These are phyloP conservation scores for Oryzias melastigma DNA, from an alignment of 2,113 vertebrate genomes.

Conservation along the genomic window DNA sequence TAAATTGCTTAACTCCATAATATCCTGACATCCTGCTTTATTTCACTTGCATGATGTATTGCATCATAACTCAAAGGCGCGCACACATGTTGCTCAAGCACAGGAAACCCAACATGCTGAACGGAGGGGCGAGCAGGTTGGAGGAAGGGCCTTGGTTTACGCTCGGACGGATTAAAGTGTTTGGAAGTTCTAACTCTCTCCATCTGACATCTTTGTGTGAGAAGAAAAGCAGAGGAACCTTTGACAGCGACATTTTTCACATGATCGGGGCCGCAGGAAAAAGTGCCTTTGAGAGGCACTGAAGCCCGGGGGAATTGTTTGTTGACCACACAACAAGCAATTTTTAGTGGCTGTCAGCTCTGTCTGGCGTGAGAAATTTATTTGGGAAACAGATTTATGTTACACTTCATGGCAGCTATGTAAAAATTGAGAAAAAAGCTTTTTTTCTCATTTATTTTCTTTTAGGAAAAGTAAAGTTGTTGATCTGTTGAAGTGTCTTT, in stretches of 20 bases:
- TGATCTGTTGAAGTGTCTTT: slow-evolving; percentile 19
- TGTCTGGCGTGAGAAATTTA: slow-evolving; percentile 72
- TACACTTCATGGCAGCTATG: slow-evolving; percentile 76
- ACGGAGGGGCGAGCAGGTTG: slow-evolving; percentile 53
- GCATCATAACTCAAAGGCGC: slow-evolving; percentile 59
- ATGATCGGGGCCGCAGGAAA: slow-evolving; percentile 75
- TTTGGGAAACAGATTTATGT: slow-evolving; percentile 81
- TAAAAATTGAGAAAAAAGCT: slow-evolving; percentile 41
- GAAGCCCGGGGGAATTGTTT: slow-evolving; percentile 85
- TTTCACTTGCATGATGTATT: slow-evolving; percentile 44
- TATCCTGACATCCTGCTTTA: slow-evolving; percentile 22
- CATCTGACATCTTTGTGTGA: slow-evolving; percentile 78
- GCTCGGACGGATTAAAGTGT: slow-evolving; percentile 74
- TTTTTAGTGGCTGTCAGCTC: slow-evolving; percentile 77
- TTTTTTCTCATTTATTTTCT: slow-evolving; percentile 17
- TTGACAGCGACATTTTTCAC: slow-evolving; percentile 80
- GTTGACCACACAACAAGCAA: slow-evolving; percentile 81
- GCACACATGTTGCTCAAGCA: slow-evolving; percentile 61
- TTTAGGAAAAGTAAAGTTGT: slow-evolving; percentile 15
- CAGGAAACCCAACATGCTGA: slow-evolving; percentile 59
- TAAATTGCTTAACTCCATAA: slow-evolving; percentile 39
- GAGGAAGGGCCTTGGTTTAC: slow-evolving; percentile 66
- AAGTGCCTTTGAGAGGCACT: slow-evolving; percentile 81
- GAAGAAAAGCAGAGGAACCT: slow-evolving; percentile 76
- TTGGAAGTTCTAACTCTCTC: slow-evolving; percentile 78